Evolutionary conservation across 1,140 invertebrate genomes (phyloP).

Genomic region (Trichomalopsis sarcophagae): DNA sequence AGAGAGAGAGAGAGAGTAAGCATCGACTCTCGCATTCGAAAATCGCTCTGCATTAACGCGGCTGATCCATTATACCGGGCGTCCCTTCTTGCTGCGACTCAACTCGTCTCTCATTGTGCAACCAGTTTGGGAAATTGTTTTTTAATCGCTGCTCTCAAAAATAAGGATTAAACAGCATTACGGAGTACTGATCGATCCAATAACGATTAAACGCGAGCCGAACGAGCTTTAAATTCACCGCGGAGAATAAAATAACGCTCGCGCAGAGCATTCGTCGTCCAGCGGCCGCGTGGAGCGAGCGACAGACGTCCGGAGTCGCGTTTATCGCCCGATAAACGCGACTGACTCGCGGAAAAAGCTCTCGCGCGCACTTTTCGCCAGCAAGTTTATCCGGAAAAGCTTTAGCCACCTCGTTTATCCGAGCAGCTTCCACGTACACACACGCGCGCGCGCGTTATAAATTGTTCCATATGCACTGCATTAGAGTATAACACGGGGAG

Average conservation of each 20-base stretch:
- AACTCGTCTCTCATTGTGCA: not conserved
- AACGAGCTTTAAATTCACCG: no score
- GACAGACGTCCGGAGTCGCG: not conserved
- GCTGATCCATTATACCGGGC: not conserved
- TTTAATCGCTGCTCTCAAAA: no score
- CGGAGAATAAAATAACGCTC: no score
- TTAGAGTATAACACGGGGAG: conserved; percentile 66
- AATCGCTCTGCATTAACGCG: conserved; percentile 33
- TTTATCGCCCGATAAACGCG: conserved; percentile 48
- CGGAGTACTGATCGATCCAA: no score
- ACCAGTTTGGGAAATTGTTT: no score
- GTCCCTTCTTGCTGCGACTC: not conserved
- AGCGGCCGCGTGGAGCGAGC: not conserved
- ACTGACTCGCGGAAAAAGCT: conserved; percentile 13
- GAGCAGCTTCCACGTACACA: not conserved
- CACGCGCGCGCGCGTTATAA: conserved; percentile 63
- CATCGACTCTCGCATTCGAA: conserved; percentile 13
- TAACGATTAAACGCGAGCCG: no score
- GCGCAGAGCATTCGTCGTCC: no score
- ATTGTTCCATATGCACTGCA: conserved; percentile 73
- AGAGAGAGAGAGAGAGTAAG: not conserved
- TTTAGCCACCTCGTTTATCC: conserved; percentile 51
- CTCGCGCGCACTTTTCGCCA: conserved; percentile 9
- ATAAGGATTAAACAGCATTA: no score
- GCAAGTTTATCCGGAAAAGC: conserved; percentile 49